These are phyloP conservation scores for Drosophila pseudoananassae DNA, from an alignment of 1,140 invertebrate species.

Conservation along the genomic window DNA sequence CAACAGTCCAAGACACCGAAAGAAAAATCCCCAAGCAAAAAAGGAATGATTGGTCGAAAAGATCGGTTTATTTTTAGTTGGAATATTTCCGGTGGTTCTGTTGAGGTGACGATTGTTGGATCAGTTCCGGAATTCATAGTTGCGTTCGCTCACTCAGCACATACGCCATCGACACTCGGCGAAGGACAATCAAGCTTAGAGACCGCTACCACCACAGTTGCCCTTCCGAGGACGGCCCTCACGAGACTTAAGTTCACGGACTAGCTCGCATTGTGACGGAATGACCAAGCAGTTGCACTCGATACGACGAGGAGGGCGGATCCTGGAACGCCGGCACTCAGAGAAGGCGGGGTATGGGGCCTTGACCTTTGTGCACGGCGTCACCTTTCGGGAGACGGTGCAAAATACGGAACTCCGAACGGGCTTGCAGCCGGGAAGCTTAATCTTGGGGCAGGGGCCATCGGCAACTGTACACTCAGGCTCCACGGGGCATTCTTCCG, in stretches of 20 bases:
- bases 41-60: background rate
- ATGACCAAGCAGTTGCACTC: conserved; percentile 47
- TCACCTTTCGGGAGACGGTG: background rate
- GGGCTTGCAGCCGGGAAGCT: conserved; percentile 42
- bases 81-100: background rate
- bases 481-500: background rate
- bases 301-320: background rate
- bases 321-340: conserved; percentile 31
- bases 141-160: background rate
- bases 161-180: background rate
- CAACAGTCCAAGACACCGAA: background rate
- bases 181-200: background rate
- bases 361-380: conserved; percentile 40
- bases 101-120: background rate
- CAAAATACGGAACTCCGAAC: conserved; percentile 24
- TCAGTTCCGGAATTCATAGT: conserved; percentile 3
- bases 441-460: conserved; percentile 31
- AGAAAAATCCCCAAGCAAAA: background rate
- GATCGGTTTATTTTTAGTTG: conserved; percentile 21
- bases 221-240: background rate
- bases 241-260: background rate
- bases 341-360: conserved; percentile 64
- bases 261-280: conserved; percentile 1
- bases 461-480: background rate
- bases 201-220: conserved; percentile 16